Evolutionary conservation across 2,888 invertebrate species (phyloP).

Genomic region (Nyleta sp.): DNA sequence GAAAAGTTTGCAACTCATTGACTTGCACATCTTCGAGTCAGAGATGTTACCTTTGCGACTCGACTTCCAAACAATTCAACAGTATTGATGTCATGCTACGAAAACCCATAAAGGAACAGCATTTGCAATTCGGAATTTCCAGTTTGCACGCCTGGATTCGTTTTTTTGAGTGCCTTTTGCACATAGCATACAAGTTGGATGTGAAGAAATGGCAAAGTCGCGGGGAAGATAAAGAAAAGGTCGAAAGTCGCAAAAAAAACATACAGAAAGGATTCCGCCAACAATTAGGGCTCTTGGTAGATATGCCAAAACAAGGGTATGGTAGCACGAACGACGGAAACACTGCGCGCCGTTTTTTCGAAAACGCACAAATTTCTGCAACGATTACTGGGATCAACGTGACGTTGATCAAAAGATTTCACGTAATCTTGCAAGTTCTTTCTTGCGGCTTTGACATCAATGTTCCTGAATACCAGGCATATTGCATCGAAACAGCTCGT

Average conservation of each 20-base stretch:
- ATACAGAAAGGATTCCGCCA: constrained; percentile 62
- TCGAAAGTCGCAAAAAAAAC: constrained; percentile 61
- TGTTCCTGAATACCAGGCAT: constrained; percentile 66
- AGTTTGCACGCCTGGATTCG: constrained; percentile 72
- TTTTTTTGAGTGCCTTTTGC: constrained; percentile 55
- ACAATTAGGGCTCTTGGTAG: constrained; percentile 44
- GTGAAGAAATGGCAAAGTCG: constrained; percentile 73
- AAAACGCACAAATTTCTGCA: constrained; percentile 41
- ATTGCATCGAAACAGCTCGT: constrained; percentile 55
- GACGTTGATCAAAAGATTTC: constrained; percentile 68
- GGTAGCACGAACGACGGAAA: constrained; percentile 50
- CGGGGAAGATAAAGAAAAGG: constrained; percentile 43
- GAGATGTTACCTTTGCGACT: constrained; percentile 60
- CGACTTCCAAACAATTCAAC: constrained; percentile 62
- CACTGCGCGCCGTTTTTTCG: constrained; percentile 55
- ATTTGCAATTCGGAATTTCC: constrained; percentile 69
- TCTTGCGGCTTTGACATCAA: constrained; percentile 69
- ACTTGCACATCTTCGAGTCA: constrained; percentile 61
- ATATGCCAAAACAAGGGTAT: constrained; percentile 51
- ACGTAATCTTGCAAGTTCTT: constrained; percentile 68
- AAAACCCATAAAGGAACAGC: constrained; percentile 46
- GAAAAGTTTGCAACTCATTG: constrained; percentile 65
- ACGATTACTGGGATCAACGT: constrained; percentile 71
- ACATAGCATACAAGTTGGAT: constrained; percentile 70
- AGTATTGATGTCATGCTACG: constrained; percentile 49